Evolutionary conservation across 2,113 vertebrate genomes (phyloP), one percentile per base, ranked within the genome.

Genomic region (Procavia capensis): DNA sequence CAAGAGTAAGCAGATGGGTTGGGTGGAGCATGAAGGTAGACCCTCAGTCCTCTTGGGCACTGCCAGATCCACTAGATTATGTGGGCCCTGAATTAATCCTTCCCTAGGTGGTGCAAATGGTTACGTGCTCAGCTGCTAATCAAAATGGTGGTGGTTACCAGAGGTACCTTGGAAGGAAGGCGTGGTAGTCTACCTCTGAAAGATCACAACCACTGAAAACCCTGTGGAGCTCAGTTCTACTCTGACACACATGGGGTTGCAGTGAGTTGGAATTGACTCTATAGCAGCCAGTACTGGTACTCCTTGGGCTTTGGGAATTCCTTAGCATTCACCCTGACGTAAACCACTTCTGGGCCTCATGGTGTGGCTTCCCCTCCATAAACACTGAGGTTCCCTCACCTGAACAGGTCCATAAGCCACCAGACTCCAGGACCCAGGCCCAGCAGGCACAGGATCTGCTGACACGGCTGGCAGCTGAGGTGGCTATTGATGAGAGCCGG

Each of bases 371-470:
- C 22, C 34, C 59, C 61, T 1, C 10, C 14, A 22, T 64, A 13
- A 57, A 78, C 88, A 88, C 91, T 97, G 75, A 95, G 39, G 9
- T 72, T 82, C 45, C 80, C 34, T 96, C 43, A 36, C 93, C 68
- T 87, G 97, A 85, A 88, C 96, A 99, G 99, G 97, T 98, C 66
- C 97, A 99, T 92, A 98, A 98, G 22, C 98, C 98, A 94, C 98
- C 99, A 43, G 98, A 99, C 89, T 97, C 91, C 79, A 99, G 99
- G 97, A 99, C 98, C 78, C 98, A 99, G 89, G 98, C 98, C 19
- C 99, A 99, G 97, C 98, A 99, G 97, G 97, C 98, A 10, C 99
- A 99, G 97, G 99, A 99, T 96, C 97, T 99, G 70, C 98, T 99
- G 90, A 98, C 97, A 90, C 99, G 99, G 19, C 98, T 99, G 98